Conservation (phyloP, 2,888 invertebrate genomes). For the Barypeithes pellucidus region DNA sequence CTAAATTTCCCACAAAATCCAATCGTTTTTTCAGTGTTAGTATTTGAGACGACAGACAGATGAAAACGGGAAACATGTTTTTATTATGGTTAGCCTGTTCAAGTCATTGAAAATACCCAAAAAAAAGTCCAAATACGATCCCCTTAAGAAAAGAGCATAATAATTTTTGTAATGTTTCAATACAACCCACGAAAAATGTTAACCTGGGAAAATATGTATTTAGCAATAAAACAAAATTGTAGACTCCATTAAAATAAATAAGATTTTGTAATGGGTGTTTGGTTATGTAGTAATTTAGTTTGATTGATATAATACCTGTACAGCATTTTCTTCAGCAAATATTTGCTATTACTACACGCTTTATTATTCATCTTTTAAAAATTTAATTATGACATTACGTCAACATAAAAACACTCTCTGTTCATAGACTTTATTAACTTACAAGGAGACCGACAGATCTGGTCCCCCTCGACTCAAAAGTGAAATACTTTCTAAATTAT, state of each 20-base stretch:
- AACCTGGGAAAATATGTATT: neutral
- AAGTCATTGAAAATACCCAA: no score
- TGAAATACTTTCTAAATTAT: no score
- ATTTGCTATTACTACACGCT: constrained; percentile 6
- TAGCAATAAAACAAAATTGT: constrained; percentile 6
- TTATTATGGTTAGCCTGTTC: no score
- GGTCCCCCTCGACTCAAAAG: no score
- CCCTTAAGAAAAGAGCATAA: no score
- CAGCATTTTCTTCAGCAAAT: constrained; percentile 2
- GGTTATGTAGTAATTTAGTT: constrained; percentile 15
- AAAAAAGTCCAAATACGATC: no score
- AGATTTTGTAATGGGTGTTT: constrained; percentile 12
- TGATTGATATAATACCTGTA: constrained; percentile 22
- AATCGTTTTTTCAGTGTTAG: no score
- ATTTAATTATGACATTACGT: constrained; percentile 1
- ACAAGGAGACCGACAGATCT: no score
- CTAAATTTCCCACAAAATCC: constrained; percentile 8
- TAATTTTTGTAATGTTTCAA: neutral
- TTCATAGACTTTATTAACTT: neutral
- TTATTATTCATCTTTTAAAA: neutral
- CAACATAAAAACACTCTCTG: neutral
- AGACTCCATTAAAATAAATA: constrained; percentile 2
- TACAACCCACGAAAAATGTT: neutral
- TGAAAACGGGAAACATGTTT: no score
- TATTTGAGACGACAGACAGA: no score